phyloP scores from a whole-genome alignment of 2,113 vertebrate genomes.

The Ibidorhyncha struthersii region DNA sequence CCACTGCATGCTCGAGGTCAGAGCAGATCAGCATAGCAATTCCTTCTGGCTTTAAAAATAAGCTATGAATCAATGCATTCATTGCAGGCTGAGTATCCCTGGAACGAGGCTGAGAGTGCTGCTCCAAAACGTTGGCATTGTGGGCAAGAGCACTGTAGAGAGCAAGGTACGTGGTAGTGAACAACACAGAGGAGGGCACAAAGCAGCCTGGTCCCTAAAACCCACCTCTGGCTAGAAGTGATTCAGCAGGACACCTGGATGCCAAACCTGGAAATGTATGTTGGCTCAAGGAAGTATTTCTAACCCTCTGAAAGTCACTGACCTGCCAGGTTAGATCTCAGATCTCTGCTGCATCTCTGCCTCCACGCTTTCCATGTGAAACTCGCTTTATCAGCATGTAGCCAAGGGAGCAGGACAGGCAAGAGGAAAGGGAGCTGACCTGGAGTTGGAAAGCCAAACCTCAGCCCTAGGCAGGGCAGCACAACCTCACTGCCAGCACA shows the following conservation, averaged over 20 bases:
- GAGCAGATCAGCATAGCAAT: slow-evolving; percentile 10
- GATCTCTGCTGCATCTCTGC: background rate
- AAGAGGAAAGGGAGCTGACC: background rate
- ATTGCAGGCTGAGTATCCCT: background rate
- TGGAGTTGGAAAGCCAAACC: background rate
- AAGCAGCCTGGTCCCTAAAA: background rate
- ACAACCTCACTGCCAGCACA: background rate
- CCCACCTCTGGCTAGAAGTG: background rate
- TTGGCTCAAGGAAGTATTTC: background rate
- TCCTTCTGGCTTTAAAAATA: slow-evolving; percentile 56
- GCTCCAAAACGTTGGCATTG: background rate
- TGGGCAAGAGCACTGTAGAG: background rate
- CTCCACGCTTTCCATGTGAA: background rate
- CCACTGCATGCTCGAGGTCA: slow-evolving; percentile 29
- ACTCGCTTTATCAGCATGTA: background rate
- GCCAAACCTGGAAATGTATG: background rate
- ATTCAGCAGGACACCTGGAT: background rate
- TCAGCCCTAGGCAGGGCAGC: background rate
- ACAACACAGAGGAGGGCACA: background rate
- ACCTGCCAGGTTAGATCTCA: background rate
- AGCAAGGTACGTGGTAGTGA: background rate
- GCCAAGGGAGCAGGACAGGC: background rate
- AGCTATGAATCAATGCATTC: slow-evolving; percentile 45
- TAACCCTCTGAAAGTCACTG: background rate
- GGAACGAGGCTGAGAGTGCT: background rate